Evolutionary conservation across 2,797 vertebrate genomes (phyloP).

Genomic region (Pantherophis vulpinus): DNA sequence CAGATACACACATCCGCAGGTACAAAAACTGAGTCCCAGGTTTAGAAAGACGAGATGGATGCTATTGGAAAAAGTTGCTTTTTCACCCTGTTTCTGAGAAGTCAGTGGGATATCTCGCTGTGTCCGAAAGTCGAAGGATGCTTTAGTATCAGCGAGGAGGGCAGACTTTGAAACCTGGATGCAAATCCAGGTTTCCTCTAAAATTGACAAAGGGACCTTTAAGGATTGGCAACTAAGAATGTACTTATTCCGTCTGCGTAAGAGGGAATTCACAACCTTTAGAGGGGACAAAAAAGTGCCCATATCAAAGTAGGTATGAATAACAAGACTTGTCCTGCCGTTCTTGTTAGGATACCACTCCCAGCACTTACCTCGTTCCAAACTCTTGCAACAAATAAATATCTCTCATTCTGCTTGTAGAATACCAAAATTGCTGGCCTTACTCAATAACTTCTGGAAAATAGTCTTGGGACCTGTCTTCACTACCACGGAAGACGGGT

Average conservation of each 20-base stretch:
- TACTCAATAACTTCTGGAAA: background rate
- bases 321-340: background rate
- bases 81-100: background rate
- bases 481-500: rapidly evolving
- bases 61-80: background rate
- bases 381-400: background rate
- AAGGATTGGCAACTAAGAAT: background rate
- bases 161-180: no score
- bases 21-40: no score
- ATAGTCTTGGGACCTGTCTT: background rate
- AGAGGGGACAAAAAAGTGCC: no score
- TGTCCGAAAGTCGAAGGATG: background rate
- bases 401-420: background rate
- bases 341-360: background rate
- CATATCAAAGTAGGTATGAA: no score
- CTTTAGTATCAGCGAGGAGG: background rate
- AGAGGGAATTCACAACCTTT: background rate
- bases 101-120: background rate
- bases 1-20: no score
- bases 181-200: background rate
- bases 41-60: background rate
- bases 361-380: background rate
- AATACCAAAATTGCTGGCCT: background rate
- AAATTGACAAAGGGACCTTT: background rate
- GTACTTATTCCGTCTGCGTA: background rate